Evolutionary conservation across 2,888 invertebrate genomes (phyloP), one percentile per base, ranked within the genome.

Genomic region (Mycogona germanica): DNA sequence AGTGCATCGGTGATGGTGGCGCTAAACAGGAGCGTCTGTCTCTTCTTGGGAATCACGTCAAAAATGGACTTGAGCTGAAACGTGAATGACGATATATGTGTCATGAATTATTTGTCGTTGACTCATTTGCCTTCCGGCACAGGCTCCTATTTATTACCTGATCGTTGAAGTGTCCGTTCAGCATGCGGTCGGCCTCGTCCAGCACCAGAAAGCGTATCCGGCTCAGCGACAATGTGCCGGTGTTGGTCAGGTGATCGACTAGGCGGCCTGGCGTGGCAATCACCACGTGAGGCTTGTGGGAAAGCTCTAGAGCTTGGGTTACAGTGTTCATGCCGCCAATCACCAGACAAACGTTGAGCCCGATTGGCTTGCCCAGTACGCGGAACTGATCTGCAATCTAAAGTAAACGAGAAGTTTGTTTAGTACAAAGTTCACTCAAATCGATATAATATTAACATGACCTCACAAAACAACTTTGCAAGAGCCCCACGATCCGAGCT

Each of bases 261-360:
- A 58, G 57, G 72, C 69, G 58, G 1, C 98, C 98, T 0, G 98
- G 97, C 68, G 97, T 97, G 0, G 96, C 89, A 0, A 98, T 85
- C 1, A 98, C 87, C 61, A 98, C 81, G 68, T 98, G 97, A 0
- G 97, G 97, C 51, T 81, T 78, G 59, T 79, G 81, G 12, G 84
- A 76, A 21, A 97, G 72, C 63, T 89, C 87, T 63, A 81, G 73
- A 0, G 87, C 88, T 70, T 97, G 96, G 14, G 79, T 75, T 55
- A 95, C 78, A 78, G 92, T 91, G 68, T 92, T 91, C 62, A 89
- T 84, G 7, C 96, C 95, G 7, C 98, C 98, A n/a, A 95, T 88
- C 19, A 97, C 80, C 0, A 93, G 84, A 64, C 81, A 81, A 44
- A 84, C 85, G 63, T 84, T 76, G 9, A 96, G 74, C 59, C 84